Evolutionary conservation across 2,113 vertebrate genomes (phyloP).

Genomic region (Sarotherodon lohbergeri): DNA sequence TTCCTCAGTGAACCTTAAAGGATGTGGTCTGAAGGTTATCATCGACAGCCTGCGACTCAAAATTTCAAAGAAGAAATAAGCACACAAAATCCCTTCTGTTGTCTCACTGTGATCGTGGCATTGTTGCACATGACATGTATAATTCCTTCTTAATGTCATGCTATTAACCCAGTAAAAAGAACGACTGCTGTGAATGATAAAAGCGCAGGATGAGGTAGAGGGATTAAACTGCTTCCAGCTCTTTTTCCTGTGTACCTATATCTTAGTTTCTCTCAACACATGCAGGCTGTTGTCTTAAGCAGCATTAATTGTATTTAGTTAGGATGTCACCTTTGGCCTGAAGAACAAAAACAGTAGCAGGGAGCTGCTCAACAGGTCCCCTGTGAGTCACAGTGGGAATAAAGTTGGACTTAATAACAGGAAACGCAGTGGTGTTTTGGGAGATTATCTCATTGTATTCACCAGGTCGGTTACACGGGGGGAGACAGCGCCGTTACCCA

Average conservation of each 20-base stretch:
- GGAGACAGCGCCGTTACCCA: accelerated
- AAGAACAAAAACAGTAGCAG: slow-evolving; percentile 29
- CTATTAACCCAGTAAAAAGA: neutral
- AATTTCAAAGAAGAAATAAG: neutral
- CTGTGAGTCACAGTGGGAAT: slow-evolving; percentile 24
- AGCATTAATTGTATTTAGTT: slow-evolving; percentile 28
- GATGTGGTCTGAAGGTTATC: neutral
- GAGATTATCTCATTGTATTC: neutral
- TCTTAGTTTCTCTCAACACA: neutral
- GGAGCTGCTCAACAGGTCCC: slow-evolving; percentile 17
- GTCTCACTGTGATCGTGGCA: neutral
- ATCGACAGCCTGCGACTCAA: neutral
- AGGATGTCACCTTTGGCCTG: slow-evolving; percentile 46
- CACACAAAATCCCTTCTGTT: neutral
- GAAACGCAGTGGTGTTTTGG: slow-evolving; percentile 8
- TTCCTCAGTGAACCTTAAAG: neutral
- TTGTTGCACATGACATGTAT: neutral
- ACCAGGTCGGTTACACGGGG: neutral
- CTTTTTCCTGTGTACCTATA: neutral
- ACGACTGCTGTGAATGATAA: neutral
- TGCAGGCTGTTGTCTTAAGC: neutral
- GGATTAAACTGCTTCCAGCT: neutral
- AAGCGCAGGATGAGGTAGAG: neutral
- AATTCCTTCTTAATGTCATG: neutral
- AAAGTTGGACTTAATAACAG: slow-evolving; percentile 33